Evolutionary conservation across 2,113 vertebrate genomes (phyloP), one percentile per base, ranked within the genome.

Genomic region (Manacus vitellinus): DNA sequence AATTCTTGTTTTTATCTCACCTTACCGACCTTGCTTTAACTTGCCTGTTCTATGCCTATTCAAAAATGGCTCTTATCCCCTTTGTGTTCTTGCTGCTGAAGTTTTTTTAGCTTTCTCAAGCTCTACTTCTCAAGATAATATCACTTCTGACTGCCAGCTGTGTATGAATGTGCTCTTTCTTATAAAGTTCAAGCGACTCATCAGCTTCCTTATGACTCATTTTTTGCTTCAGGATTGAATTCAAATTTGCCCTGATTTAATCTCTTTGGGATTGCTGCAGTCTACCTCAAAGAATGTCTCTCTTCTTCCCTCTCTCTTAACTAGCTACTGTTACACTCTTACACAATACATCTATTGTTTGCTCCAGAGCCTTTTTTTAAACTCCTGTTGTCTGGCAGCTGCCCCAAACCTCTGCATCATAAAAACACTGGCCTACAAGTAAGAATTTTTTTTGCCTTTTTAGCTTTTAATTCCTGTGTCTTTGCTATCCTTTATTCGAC

Each of bases 211-310:
- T 96, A 94, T 96, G 95, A 95, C 88, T 96, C 82, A 96, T 86
- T 88, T 93, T 92, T 93, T 94, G 83, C 95, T 97, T 94, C 91
- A 92, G 91, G 88, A 97, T 93, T 96, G n/a, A 79, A 96, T 94
- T 96, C 89, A 96, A 51, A 92, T 92, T 96, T 96, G 79, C 83
- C 90, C 76, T 93, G 92, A 94, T 93, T 96, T 95, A 96, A 96
- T 96, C 83, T 95, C 92, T 95, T 90, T 74, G 90, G 92, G 92
- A 95, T 86, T 96, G 72, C 74, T 93, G 52, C 73, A 96, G 95
- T 92, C 83, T 96, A 92, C 92, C 96, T 97, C 96, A 96, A 94
- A 97, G 93, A 97, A 95, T 95, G 96, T 89, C 88, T 96, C 94
- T 92, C 79, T 95, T 96, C 84, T 94, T 93, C 88, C 46, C 41